Base-by-base conservation (phyloP, 2,797 vertebrate species). In the Pampus argenteus region DNA sequence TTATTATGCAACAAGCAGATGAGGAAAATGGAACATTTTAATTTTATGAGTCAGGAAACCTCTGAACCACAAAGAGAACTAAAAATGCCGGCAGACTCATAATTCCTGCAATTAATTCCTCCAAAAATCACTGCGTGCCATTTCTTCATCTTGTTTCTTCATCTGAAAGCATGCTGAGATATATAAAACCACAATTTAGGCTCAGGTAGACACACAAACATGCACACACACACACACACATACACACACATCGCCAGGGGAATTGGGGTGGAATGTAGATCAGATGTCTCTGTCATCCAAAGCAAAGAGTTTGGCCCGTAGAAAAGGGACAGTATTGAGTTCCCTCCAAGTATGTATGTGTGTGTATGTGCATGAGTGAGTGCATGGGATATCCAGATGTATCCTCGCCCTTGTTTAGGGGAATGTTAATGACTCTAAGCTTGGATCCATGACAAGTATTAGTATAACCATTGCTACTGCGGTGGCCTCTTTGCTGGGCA, bases 271-370 rank as follows among this genome's bases (percentile, higher is more conserved):
- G 89, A 88, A 87, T 93, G 87, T 77, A 87, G 90, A 90, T 92
- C 90, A 72, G 83, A 88, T 92, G 86, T 88, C 86, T 72, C 71
- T 40, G 74, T 89, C 90, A 85, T 85, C 83, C 77, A 82, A 84
- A 86, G 83, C 59, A 1, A 64, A 78, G 84, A 85, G 69, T 86
- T 88, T 88, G 85, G 76, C 83, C 80, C 6, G 62, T 83, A 79
- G 80, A 87, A 87, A 88, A 87, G 83, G 81, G 82, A 89, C 88
- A 85, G 84, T 90, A 89, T 93, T 87, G 78, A 78, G 81, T 92
- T 92, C 78, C 83, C 61, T 76, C 44, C 45, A 40, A 74, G 71
- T 77, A 50, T 61, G 48, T 66, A 5, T 68, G 70, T 74, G 42
- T 76, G 57, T 59, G 38, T 66, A 8, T 72, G 67, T 72, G 76